phyloP scores from a whole-genome alignment of 2,888 invertebrate genomes.

The Pantelozetes paolii region DNA sequence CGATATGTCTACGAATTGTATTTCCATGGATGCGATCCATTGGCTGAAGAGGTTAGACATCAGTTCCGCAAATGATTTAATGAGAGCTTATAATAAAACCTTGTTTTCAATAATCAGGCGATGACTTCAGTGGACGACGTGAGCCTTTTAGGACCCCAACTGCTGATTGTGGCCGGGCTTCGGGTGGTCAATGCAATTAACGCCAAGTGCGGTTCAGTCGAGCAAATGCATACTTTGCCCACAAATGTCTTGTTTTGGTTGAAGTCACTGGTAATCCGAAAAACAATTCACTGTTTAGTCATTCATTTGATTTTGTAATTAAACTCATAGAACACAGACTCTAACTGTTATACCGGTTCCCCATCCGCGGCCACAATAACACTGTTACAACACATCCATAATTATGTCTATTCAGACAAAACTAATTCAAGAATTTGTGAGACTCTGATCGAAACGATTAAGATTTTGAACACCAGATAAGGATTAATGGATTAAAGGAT shows the following conservation, averaged over 20 bases:
- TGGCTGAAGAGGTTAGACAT: slow-evolving; percentile 60
- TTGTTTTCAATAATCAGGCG: slow-evolving; percentile 53
- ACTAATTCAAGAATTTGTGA: slow-evolving; percentile 36
- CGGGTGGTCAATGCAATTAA: slow-evolving; percentile 63
- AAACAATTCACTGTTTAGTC: background rate
- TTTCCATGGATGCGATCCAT: slow-evolving; percentile 59
- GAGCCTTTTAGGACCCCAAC: slow-evolving; percentile 64
- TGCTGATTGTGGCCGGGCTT: slow-evolving; percentile 75
- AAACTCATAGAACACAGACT: background rate
- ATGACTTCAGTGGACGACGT: slow-evolving; percentile 65
- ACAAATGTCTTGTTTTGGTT: slow-evolving; percentile 72
- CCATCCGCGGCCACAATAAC: slow-evolving; percentile 11
- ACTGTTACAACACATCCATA: slow-evolving; percentile 36
- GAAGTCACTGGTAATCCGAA: slow-evolving; percentile 57
- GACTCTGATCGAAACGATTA: slow-evolving; percentile 28
- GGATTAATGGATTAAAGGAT: too few species aligned
- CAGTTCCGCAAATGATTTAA: background rate
- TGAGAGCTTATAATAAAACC: background rate
- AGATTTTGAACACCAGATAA: background rate
- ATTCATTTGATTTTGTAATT: background rate
- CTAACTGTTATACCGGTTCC: slow-evolving; percentile 32
- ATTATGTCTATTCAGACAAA: slow-evolving; percentile 33
- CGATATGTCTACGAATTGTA: slow-evolving; percentile 69
- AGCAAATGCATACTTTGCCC: slow-evolving; percentile 69
- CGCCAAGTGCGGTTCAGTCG: slow-evolving; percentile 57